Conservation (phyloP, 1,140 invertebrate species). For the Mya arenaria region DNA sequence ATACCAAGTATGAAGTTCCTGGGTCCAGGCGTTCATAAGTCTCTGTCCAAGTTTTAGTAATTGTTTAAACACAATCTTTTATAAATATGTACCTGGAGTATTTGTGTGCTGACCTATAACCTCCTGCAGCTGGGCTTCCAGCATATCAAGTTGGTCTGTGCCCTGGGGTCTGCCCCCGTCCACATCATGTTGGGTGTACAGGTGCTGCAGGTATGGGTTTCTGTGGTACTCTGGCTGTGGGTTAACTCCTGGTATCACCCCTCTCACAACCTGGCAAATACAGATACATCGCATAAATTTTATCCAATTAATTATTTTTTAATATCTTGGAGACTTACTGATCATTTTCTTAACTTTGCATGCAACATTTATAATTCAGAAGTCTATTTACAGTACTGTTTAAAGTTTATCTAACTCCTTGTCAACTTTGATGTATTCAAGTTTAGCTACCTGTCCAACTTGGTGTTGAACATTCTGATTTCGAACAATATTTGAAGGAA, state of each 20-base stretch:
- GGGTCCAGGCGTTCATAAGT: too few relatives aligned
- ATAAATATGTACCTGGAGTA: too few relatives aligned
- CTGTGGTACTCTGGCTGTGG: conserved; percentile 43
- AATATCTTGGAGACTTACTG: background rate
- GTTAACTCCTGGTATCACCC: conserved; percentile 31
- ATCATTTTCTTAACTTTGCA: background rate
- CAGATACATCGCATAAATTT: background rate
- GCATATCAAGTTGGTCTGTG: background rate
- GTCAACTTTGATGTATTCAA: background rate
- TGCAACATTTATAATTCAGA: background rate
- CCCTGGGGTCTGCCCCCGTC: conserved; percentile 9
- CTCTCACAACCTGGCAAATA: conserved; percentile 28
- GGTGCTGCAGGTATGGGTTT: conserved; percentile 44
- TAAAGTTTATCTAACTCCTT: too few relatives aligned
- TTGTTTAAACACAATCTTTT: too few relatives aligned
- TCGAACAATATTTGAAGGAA: background rate
- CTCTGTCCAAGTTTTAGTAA: too few relatives aligned
- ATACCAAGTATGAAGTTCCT: too few relatives aligned
- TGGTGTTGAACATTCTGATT: conserved; percentile 42
- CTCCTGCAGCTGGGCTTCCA: conserved; percentile 43
- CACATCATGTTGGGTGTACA: background rate
- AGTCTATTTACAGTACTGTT: background rate
- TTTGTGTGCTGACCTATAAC: conserved; percentile 19
- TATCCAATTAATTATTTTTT: background rate
- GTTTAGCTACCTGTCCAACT: conserved; percentile 26